Base-by-base conservation (phyloP, 2,888 invertebrate species). In the Caradrina kadenii region DNA sequence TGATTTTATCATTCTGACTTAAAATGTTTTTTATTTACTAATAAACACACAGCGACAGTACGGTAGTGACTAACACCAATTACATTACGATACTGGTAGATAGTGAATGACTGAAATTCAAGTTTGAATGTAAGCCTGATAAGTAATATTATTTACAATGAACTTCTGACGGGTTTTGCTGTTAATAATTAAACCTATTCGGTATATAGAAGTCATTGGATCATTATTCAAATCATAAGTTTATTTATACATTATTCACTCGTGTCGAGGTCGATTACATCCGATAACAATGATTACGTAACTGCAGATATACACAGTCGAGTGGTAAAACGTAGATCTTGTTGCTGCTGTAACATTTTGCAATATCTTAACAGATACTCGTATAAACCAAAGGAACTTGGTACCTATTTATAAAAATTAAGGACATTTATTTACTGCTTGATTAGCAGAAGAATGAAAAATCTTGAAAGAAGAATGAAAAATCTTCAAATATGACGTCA, bases 1-100 rank as follows among this genome's bases (percentile, higher is more conserved):
- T 54, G 90, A 88, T 82, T 87, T 92, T 69, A 86, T 87, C 91
- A 91, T 90, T 80, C 55, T 80, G 86, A 22, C 11, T 39, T 68
- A 73, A 60, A 68, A 73, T 22, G 53, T 21, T 59, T 4, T 67
- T 61, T 66, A 54, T 58, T 42, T 54, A 39, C 11, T 59, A 62
- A n/a, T 55, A 48, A 63, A 45, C 49, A 45, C 49, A n/a, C 31
- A 31, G 15, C 11, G 65, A 63, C 17, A 45, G 45, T 45, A 45
- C 55, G 58, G 72, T 53, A 64, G 56, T 58, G 65, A 60, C 67
- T 66, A 62, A 53, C 49, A 59, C 63, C 39, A 63, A 69, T 56
- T 50, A 63, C 59, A 64, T 58, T 63, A 35, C 48, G 15, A 71
- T 62, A 83, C 71, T 72, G 80, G 63, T 62, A 62, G 39, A 56